Conservation (phyloP, 2,113 vertebrate species). For the Dendropsophus ebraccatus region DNA sequence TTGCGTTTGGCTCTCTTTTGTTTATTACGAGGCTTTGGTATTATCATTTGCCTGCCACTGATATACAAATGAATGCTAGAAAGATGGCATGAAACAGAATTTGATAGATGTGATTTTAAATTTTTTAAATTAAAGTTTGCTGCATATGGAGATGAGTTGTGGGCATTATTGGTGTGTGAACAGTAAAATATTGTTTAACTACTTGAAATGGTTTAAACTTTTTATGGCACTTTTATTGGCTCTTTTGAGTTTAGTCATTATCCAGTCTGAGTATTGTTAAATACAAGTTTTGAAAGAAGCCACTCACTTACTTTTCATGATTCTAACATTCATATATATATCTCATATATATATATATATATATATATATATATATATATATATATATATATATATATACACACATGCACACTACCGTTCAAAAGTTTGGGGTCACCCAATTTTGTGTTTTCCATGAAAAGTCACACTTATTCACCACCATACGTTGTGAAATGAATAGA, state of each 20-base stretch:
- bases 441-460: too few species aligned
- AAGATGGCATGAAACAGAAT: not conserved
- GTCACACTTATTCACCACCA: too few species aligned
- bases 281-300: too few species aligned
- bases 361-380: too few species aligned
- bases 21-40: not conserved
- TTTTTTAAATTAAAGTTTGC: conserved; percentile 31
- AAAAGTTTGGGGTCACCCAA: too few species aligned
- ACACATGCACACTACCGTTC: too few species aligned
- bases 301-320: too few species aligned
- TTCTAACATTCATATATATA: too few species aligned
- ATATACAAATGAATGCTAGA: conserved; percentile 5
- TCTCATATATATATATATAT: too few species aligned
- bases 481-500: too few species aligned
- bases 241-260: not conserved
- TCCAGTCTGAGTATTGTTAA: not conserved
- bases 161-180: not conserved
- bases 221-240: not conserved
- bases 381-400: too few species aligned
- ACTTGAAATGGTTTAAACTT: not conserved
- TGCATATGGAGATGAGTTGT: conserved; percentile 10
- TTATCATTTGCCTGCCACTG: conserved; percentile 29
- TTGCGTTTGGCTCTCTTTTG: not conserved
- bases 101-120: conserved; percentile 36
- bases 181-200: conserved; percentile 1